phyloP scores from a whole-genome alignment of 1,140 invertebrate genomes.

The Drosophila sp. region DNA sequence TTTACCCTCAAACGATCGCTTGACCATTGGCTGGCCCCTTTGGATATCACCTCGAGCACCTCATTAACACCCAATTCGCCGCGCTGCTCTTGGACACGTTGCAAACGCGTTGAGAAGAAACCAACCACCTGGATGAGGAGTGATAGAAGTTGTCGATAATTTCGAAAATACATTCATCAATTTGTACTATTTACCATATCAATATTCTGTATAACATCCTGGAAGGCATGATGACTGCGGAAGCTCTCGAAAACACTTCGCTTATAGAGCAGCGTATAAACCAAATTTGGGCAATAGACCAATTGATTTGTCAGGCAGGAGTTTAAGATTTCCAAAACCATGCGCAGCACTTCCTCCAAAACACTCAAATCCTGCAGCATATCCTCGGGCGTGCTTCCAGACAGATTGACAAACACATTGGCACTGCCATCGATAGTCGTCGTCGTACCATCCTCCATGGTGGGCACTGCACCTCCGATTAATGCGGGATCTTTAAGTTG shows the following conservation, averaged over 20 bases:
- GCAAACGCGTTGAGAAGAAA: constrained; percentile 92
- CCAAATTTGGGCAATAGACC: constrained; percentile 95
- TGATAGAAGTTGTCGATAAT: constrained; percentile 1
- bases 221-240: constrained; percentile 93
- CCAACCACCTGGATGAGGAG: constrained; percentile 88
- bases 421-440: background rate
- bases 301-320: constrained; percentile 95
- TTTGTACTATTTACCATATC: constrained; percentile 88
- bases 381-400: constrained; percentile 77
- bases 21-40: constrained; percentile 94
- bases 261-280: constrained; percentile 98
- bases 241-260: constrained; percentile 95
- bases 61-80: constrained; percentile 91
- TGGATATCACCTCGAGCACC: constrained; percentile 93
- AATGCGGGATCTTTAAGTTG: constrained; percentile 76
- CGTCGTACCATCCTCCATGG: constrained; percentile 30
- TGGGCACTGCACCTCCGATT: background rate
- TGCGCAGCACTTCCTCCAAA: constrained; percentile 97
- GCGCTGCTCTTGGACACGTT: constrained; percentile 87
- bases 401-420: constrained; percentile 69
- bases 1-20: constrained; percentile 94
- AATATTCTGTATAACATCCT: constrained; percentile 98
- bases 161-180: constrained; percentile 1
- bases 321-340: constrained; percentile 98
- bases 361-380: constrained; percentile 94